phyloP scores from a whole-genome alignment of 2,888 invertebrate genomes.

The Linnaemya vulpina region DNA sequence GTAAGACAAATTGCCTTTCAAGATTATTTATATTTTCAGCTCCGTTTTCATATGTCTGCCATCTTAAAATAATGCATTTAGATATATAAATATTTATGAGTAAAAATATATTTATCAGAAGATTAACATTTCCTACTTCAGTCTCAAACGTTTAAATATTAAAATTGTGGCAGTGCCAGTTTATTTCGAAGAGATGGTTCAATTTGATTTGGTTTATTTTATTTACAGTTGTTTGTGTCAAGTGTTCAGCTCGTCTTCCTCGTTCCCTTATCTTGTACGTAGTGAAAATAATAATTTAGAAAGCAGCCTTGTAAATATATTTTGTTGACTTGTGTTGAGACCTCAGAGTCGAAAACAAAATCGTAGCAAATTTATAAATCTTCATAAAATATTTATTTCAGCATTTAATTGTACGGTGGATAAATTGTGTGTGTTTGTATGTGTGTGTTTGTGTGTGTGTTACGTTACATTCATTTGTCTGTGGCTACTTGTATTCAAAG shows the following conservation, averaged over 20 bases:
- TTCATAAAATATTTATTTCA: conserved; percentile 32
- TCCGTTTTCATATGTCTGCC: conserved; percentile 10
- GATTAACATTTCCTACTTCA: not conserved
- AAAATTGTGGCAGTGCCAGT: not conserved
- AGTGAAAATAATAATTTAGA: conserved; percentile 47
- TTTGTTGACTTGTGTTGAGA: conserved; percentile 66
- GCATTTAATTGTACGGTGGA: not conserved
- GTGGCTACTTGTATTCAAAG: conserved; percentile 13
- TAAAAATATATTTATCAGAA: conserved; percentile 7
- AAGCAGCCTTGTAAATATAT: conserved; percentile 51
- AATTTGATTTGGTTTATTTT: conserved; percentile 35
- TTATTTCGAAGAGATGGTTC: conserved; percentile 14
- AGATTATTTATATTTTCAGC: conserved; percentile 28
- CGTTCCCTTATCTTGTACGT: not conserved
- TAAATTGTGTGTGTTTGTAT: not conserved
- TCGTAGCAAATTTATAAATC: conserved; percentile 63
- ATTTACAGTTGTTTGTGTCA: not conserved
- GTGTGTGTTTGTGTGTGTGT: not conserved
- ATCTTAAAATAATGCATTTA: conserved; percentile 11
- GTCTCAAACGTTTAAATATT: conserved; percentile 23
- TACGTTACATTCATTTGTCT: conserved; percentile 6
- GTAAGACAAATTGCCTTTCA: conserved; percentile 42
- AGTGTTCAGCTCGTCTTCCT: too few species aligned
- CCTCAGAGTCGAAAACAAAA: conserved; percentile 61
- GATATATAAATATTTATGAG: conserved; percentile 19